Evolutionary conservation across 2,797 vertebrate species (phyloP).

Genomic region (Mormyrops attenuatus): DNA sequence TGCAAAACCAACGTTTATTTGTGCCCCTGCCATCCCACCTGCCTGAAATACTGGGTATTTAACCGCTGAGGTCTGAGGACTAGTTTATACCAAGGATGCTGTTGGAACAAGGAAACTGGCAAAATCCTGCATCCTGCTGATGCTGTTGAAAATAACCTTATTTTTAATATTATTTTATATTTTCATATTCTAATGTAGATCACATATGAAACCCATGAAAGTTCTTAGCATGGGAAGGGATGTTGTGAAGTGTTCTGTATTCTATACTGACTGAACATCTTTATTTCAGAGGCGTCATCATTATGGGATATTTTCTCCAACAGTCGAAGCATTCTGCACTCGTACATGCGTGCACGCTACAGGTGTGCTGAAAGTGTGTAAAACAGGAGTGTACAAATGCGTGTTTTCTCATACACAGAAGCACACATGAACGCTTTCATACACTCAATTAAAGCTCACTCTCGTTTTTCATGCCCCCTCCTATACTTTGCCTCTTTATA

Average conservation of each 20-base stretch:
- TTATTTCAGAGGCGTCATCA: not conserved
- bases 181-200: not conserved
- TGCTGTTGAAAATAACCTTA: not conserved
- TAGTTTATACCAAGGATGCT: constrained; percentile 10
- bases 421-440: not conserved
- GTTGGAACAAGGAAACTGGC: not conserved
- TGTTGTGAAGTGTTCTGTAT: not conserved
- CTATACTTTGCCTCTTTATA: constrained; percentile 21
- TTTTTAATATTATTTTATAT: not conserved
- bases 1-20: constrained; percentile 24
- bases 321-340: not conserved
- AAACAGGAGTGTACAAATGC: not conserved
- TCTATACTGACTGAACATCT: not conserved
- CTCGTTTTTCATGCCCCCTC: constrained; percentile 8
- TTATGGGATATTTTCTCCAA: not conserved
- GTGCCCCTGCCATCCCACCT: constrained; percentile 20
- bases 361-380: not conserved
- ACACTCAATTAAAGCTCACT: not conserved
- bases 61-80: not conserved
- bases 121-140: constrained; percentile 14
- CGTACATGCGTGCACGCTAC: not conserved
- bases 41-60: constrained; percentile 4
- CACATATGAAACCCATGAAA: not conserved
- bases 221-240: not conserved
- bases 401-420: not conserved